Evolutionary conservation across 2,113 vertebrate species (phyloP), one percentile per base, ranked within the genome.

Genomic region (Nibea coibor): DNA sequence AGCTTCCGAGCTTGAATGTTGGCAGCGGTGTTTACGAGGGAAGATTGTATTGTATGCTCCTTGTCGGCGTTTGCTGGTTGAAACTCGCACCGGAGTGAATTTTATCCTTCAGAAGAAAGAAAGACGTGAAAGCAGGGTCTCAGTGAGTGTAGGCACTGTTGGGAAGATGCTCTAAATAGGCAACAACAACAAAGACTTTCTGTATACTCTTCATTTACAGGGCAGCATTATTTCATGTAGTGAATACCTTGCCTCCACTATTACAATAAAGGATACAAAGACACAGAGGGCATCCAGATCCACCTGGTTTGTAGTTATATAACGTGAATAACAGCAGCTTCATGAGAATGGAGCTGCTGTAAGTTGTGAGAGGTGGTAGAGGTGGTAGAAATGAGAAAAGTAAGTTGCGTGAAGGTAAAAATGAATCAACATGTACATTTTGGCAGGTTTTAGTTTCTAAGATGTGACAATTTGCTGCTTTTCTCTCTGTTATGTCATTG

Each of bases 21-120:
- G 82, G 78, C 78, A 85, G 78, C 56, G 2, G 24, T 43, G 70
- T 75, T 76, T 67, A 85, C 1, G 42, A 59, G 69, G 69, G 70
- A 42, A 63, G 76, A 65, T 45, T 48, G 71, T 9, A 51, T 45
- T 68, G 62, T 28, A 3, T 53, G 22, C 48, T 16, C 57, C 53
- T 67, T 62, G 66, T 71, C 67, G 22, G 59, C 51, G 70, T 82
- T 76, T 75, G 35, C 31, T n/a, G 73, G 48, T 47, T 84, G 69
- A 80, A 81, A 64, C 63, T 54, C 58, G 10, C 54, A 81, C 51
- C 53, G 20, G 64, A 66, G 59, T 70, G 53, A 85, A 35, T 81
- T 68, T 56, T 53, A 45, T 75, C 24, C 69, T 67, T 78, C 39
- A 45, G 66, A 9, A 24, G 56, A 69, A 68, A 17, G 77, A 15